A percentile compares a stretch with the other conserved stretches of the same genome.
Evolutionary conservation across 1,140 invertebrate genomes (phyloP).

Genomic region (Drosophila littoralis): DNA sequence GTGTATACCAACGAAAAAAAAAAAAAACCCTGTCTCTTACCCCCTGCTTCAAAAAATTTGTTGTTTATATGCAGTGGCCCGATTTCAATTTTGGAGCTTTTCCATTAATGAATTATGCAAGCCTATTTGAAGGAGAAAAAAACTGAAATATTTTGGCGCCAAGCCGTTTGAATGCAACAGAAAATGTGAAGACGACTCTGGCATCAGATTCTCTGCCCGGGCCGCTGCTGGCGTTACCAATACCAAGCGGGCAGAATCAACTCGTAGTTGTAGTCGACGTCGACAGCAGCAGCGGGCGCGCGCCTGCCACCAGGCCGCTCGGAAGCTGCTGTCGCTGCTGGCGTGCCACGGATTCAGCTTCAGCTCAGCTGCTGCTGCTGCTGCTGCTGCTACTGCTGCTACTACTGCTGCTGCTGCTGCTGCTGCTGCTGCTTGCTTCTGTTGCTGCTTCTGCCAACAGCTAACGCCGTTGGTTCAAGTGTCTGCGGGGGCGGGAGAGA

Average conservation of each 20-base stretch:
- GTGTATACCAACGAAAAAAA: constrained; percentile 40
- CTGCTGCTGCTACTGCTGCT: constrained; percentile 27
- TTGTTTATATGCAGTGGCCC: constrained; percentile 10
- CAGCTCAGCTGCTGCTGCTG: constrained; percentile 42
- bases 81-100: constrained; percentile 21
- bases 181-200: constrained; percentile 36
- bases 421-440: constrained; percentile 22
- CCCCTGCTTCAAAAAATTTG: constrained; percentile 24
- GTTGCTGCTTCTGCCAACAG: constrained; percentile 53
- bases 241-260: constrained; percentile 47
- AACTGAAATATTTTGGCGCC: constrained; percentile 27
- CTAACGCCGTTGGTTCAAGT: constrained; percentile 53
- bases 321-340: constrained; percentile 66
- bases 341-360: constrained; percentile 50
- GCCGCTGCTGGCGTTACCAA: constrained; percentile 47
- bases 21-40: constrained; percentile 27
- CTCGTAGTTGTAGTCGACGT: constrained; percentile 66
- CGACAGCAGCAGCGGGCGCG: constrained; percentile 53
- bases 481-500: constrained; percentile 21
- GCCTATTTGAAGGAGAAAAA: neutral
- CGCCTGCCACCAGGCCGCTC: constrained; percentile 54
- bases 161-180: constrained; percentile 33
- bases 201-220: constrained; percentile 33
- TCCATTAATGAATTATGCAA: constrained; percentile 35
- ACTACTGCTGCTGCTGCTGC: constrained; percentile 11